Base-by-base conservation (phyloP, 2,113 vertebrate genomes). In the Sinocyclocheilus rhinocerous region DNA sequence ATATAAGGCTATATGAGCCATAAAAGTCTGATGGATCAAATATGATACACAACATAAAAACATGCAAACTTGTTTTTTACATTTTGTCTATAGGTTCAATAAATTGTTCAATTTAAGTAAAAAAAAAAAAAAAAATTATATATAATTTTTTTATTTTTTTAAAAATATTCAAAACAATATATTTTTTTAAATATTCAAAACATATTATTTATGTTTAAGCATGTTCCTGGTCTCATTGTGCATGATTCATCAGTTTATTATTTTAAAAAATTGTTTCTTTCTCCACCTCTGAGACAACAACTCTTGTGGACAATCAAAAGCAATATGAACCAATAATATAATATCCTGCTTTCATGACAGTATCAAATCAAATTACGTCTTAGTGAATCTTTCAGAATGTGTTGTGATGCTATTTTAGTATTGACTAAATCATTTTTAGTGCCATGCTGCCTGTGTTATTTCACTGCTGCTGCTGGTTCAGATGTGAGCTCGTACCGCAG, bases 401-500 rank as follows among this genome's bases (percentile, higher is more conserved):
- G 3, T 7, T n/a, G 20, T 67, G 29, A 69, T 4, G 65, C 59
- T 22, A 22, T 59, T 9, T 22, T 59, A 59, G 7, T 22, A 20
- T 59, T 22, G 55, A 22, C 20, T 15, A 15, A 18, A 8, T 16
- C 2, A 18, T n/a, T 1, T 72, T 8, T 11, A 36, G 29, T 5
- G 20, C 12, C 50, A 16, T 52, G 50, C 15, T 82, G 63, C 29
- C 11, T 42, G 4, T 59, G 4, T 55, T 50, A 50, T 50, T 50
- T 4, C 48, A 50, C 48, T 50, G 11, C 48, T 50, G 39, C 39
- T 33, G 39, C 39, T 39, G 39, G 39, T 39, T 6, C 8, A 45
- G 50, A 16, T 16, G 50, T 50, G 13, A 1, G 2, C 22, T 13
- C 95, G 87, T 91, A 97, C 97, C 96, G 3, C 97, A 97, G 5